A percentile compares a stretch with the other conserved stretches of the same genome.
Evolutionary conservation across 2,888 invertebrate species (phyloP).

Genomic region (Andrena bicolor): DNA sequence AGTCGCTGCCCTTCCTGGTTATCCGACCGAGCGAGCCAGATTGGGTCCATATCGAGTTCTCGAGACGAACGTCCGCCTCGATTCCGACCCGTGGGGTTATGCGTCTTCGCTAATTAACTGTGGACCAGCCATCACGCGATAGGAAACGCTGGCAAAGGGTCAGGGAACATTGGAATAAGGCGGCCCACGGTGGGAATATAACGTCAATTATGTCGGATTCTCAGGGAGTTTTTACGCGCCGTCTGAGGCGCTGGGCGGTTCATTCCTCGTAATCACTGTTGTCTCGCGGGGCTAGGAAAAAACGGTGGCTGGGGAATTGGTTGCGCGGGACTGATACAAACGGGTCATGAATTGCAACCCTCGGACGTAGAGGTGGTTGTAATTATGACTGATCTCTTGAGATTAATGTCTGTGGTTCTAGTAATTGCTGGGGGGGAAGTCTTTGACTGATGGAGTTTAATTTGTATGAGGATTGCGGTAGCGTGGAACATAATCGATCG

Average conservation of each 20-base stretch:
- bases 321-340: neutral
- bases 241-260: neutral
- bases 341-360: conserved; percentile 1
- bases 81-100: conserved; percentile 58
- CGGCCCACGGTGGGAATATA: conserved; percentile 42
- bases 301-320: conserved; percentile 30
- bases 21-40: conserved; percentile 38
- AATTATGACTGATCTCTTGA: too few relatives aligned
- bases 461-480: too few relatives aligned
- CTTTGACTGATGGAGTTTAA: too few relatives aligned
- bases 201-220: neutral
- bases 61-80: conserved; percentile 59
- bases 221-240: neutral
- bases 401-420: too few relatives aligned
- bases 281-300: conserved; percentile 13
- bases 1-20: conserved; percentile 25
- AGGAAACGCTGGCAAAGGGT: conserved; percentile 32
- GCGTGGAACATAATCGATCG: too few relatives aligned
- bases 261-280: conserved; percentile 11
- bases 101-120: conserved; percentile 78
- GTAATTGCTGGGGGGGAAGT: too few relatives aligned
- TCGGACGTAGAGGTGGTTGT: neutral
- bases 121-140: conserved; percentile 40
- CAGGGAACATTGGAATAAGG: conserved; percentile 75
- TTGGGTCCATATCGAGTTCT: conserved; percentile 71